Percentiles rank a stretch among this genome's conserved stretches.
Conservation (phyloP, 2,113 vertebrate species). For the Clupea harengus region DNA sequence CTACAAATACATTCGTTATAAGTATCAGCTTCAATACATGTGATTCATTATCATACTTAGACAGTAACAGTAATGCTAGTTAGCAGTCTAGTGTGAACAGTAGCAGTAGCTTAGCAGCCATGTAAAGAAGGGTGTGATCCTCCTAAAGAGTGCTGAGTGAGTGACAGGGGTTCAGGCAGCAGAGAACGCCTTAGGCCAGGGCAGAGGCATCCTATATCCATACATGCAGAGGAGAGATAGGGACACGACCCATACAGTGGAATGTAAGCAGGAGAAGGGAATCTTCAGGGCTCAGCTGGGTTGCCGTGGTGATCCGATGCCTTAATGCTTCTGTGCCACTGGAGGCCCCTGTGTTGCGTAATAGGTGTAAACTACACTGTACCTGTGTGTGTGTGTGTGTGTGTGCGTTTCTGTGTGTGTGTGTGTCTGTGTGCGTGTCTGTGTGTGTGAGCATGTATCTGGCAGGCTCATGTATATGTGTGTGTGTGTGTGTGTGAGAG, state of each 20-base stretch:
- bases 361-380: background rate
- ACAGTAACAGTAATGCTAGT: background rate
- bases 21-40: background rate
- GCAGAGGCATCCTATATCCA: background rate
- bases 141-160: too few species aligned
- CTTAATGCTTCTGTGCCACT: background rate
- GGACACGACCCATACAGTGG: slow-evolving; percentile 32
- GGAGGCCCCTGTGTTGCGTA: background rate
- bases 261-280: background rate
- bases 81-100: background rate
- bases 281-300: background rate
- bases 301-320: background rate
- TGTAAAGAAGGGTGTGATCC: background rate
- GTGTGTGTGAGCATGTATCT: slow-evolving; percentile 32
- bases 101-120: background rate
- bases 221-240: slow-evolving; percentile 28
- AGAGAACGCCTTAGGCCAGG: background rate
- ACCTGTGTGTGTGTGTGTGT: background rate
- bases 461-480: slow-evolving; percentile 19
- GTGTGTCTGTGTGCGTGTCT: background rate
- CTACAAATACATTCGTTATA: background rate
- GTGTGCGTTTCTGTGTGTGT: slow-evolving; percentile 11
- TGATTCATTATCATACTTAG: background rate
- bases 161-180: background rate
- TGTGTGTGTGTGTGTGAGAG: background rate